phyloP scores from a whole-genome alignment of 1,140 invertebrate genomes.

The Nilaparvata lugens region DNA sequence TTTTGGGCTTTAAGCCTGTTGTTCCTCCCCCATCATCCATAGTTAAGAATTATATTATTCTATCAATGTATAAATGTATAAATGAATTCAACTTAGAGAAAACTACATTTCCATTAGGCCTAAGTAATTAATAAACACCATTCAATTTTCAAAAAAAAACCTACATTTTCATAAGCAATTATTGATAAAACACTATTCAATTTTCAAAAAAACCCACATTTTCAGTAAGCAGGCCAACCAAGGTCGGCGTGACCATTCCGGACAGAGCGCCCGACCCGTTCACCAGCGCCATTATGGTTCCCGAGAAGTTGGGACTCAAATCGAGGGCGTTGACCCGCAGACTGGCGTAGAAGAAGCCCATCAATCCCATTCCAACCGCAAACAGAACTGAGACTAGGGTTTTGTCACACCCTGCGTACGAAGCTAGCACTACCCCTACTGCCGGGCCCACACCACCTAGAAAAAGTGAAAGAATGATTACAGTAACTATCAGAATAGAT shows the following conservation, averaged over 20 bases:
- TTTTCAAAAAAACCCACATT: constrained; percentile 49
- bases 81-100: too few relatives aligned
- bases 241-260: constrained; percentile 62
- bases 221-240: constrained; percentile 63
- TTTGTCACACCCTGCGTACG: constrained; percentile 49
- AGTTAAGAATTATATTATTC: too few relatives aligned
- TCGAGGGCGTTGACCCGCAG: constrained; percentile 68
- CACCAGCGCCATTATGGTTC: constrained; percentile 66
- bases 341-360: constrained; percentile 55
- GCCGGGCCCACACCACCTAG: constrained; percentile 58
- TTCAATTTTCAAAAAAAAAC: too few relatives aligned
- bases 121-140: too few relatives aligned
- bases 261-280: constrained; percentile 67
- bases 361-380: constrained; percentile 55
- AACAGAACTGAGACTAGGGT: constrained; percentile 53
- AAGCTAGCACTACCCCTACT: constrained; percentile 62
- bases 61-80: too few relatives aligned
- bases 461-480: constrained; percentile 36
- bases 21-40: too few relatives aligned
- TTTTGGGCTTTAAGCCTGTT: too few relatives aligned
- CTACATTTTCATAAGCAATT: too few relatives aligned
- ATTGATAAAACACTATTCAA: too few relatives aligned
- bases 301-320: constrained; percentile 67
- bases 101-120: too few relatives aligned
- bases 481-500: constrained; percentile 3